phyloP scores from a whole-genome alignment of 2,113 vertebrate genomes.

The Hippocampus abdominalis region DNA sequence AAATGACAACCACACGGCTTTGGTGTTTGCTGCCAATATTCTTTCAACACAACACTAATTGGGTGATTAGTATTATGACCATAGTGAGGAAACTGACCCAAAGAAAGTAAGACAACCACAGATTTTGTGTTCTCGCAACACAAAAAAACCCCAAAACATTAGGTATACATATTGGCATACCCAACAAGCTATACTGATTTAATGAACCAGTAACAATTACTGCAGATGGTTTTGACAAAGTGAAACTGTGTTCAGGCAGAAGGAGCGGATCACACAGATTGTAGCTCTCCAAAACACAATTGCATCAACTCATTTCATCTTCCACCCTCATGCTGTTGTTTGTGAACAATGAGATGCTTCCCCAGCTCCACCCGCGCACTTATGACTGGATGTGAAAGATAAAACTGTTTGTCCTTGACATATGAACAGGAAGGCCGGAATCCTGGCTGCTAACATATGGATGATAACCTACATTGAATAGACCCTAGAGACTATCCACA shows the following conservation, averaged over 20 bases:
- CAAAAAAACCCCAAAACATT: neutral
- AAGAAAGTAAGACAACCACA: neutral
- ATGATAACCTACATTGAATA: slow-evolving; percentile 17
- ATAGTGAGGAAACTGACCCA: neutral
- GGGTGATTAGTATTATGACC: neutral
- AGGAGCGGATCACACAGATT: slow-evolving; percentile 33
- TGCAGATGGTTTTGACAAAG: slow-evolving; percentile 24
- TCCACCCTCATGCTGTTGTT: slow-evolving; percentile 26
- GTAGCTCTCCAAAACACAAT: slow-evolving; percentile 36
- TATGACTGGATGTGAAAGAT: slow-evolving; percentile 22
- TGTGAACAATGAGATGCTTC: slow-evolving; percentile 17
- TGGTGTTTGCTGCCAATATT: too few species aligned
- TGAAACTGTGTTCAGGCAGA: slow-evolving; percentile 23
- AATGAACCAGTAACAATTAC: slow-evolving; percentile 4
- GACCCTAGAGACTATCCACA: slow-evolving; percentile 7
- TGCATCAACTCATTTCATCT: slow-evolving; percentile 38
- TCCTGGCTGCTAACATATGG: slow-evolving; percentile 18
- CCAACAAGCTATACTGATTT: neutral
- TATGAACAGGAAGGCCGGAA: slow-evolving; percentile 3
- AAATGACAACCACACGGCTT: neutral
- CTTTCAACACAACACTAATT: neutral
- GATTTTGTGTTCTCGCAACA: neutral
- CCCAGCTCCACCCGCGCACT: neutral
- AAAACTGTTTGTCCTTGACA: slow-evolving; percentile 8
- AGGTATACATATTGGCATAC: neutral